Base-by-base conservation (phyloP, 2,888 invertebrate species). In the Parnassius mnemosyne region DNA sequence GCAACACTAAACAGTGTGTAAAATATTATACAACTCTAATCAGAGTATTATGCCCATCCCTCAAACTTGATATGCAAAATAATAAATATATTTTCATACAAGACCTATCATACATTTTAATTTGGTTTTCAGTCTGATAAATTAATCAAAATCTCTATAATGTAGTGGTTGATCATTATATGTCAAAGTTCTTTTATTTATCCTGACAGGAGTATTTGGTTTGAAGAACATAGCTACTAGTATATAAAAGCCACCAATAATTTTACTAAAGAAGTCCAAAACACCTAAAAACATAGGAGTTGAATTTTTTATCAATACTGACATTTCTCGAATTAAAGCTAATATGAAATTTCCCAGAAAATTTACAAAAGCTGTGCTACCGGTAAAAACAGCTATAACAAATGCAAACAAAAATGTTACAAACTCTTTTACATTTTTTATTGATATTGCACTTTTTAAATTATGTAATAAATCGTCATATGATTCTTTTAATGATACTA, bases 171-270 rank as follows among this genome's bases (percentile, higher is more conserved):
- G 69, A n/a, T 75, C 70, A 70, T 81, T 73, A 66, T 77, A 74
- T 54, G 74, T 66, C 44, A 89, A 58, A 62, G 73, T 70, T 66
- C 87, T 78, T 64, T 77, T 81, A 62, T 76, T 80, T 11, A 71
- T 63, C 44, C 80, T 80, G 34, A 71, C 71, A 42, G 84, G 84
- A 57, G 74, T 74, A 64, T 71, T 88, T 41, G 84, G 88, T 67
- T 78, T 89, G 55, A 93, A 94, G 44, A 94, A 80, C 92, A 94
- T 93, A 25, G 93, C 92, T 54, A 94, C 66, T 59, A 94, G 80
- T 64, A 94, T 92, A 73, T 93, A 94, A 75, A 94, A 91, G 0
- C 93, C 94, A 54, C 94, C 94, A 68, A 94, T 83, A 69, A 93
- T 89, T 80, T 93, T 94, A 71, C 92, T 91, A 7, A 93, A 74